phyloP scores from a whole-genome alignment of 2,888 invertebrate species.

The Notodonta ziczac region DNA sequence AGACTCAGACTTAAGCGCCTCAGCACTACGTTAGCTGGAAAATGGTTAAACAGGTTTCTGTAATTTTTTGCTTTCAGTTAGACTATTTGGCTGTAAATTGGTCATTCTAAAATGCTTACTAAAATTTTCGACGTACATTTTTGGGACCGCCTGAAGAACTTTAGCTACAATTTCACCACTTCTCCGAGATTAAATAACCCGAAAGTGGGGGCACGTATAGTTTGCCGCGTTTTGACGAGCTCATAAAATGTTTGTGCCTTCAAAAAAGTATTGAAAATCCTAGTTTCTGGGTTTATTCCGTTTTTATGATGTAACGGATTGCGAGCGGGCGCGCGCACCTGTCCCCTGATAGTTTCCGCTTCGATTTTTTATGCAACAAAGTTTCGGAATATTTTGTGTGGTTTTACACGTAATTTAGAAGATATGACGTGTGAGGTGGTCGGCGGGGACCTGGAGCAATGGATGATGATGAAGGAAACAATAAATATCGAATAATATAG shows the following conservation, averaged over 20 bases:
- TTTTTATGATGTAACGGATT: constrained; percentile 21
- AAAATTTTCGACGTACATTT: background rate
- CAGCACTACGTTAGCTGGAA: no score
- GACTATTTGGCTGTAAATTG: no score
- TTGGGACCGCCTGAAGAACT: background rate
- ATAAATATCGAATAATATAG: no score
- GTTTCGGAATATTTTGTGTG: background rate
- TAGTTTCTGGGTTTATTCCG: constrained; percentile 7
- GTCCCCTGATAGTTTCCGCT: background rate
- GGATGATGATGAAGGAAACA: no score
- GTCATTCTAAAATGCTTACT: no score
- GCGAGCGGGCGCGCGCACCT: background rate
- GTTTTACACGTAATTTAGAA: background rate
- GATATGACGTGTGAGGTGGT: no score
- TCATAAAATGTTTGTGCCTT: constrained; percentile 25
- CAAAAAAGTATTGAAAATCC: constrained; percentile 23
- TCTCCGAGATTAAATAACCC: constrained; percentile 15
- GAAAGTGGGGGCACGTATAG: constrained; percentile 11
- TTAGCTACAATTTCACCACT: constrained; percentile 14
- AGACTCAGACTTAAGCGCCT: no score
- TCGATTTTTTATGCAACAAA: background rate
- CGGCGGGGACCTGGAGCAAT: no score
- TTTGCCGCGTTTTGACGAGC: constrained; percentile 25
- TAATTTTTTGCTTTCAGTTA: no score
- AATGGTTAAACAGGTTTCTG: no score